Evolutionary conservation across 2,797 vertebrate species (phyloP).

Genomic region (Rhinella marina): DNA sequence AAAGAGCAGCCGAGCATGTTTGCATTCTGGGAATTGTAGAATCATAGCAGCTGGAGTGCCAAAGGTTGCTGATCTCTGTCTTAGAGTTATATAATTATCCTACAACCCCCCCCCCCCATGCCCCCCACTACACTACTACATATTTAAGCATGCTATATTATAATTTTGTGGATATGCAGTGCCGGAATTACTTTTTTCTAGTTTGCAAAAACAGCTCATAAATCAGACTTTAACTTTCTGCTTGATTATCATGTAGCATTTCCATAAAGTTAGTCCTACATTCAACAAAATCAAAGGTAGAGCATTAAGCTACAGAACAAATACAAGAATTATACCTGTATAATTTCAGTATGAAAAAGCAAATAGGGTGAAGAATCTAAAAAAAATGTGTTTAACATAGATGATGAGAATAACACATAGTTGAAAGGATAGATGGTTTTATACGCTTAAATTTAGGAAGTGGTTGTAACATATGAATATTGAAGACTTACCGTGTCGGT

Average conservation of each 20-base stretch:
- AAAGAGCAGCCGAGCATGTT: too few relatives aligned
- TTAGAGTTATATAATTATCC: too few relatives aligned
- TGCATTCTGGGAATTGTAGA: too few relatives aligned
- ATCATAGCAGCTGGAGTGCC: too few relatives aligned
- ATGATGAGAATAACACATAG: conserved; percentile 40
- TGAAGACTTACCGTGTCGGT: not conserved
- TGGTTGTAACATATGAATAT: conserved; percentile 17
- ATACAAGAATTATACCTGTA: conserved; percentile 29
- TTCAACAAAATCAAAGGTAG: conserved; percentile 26
- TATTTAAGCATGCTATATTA: not conserved
- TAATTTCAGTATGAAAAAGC: conserved; percentile 40
- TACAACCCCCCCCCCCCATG: too few relatives aligned
- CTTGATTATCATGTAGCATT: conserved; percentile 49
- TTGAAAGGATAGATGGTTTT: conserved; percentile 47
- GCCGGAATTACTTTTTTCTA: conserved; percentile 29
- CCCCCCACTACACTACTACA: too few relatives aligned
- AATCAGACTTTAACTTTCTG: conserved; percentile 44
- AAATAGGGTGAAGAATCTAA: conserved; percentile 39
- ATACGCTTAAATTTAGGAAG: conserved; percentile 37
- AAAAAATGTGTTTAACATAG: conserved; percentile 32
- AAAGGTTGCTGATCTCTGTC: too few relatives aligned
- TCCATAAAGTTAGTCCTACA: conserved; percentile 22
- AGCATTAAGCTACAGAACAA: conserved; percentile 34
- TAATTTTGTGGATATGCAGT: conserved; percentile 18
- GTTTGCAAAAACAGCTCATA: conserved; percentile 30